Conservation (phyloP, 2,888 invertebrate genomes). For the Scaptodrosophila latifasciaeformis region DNA sequence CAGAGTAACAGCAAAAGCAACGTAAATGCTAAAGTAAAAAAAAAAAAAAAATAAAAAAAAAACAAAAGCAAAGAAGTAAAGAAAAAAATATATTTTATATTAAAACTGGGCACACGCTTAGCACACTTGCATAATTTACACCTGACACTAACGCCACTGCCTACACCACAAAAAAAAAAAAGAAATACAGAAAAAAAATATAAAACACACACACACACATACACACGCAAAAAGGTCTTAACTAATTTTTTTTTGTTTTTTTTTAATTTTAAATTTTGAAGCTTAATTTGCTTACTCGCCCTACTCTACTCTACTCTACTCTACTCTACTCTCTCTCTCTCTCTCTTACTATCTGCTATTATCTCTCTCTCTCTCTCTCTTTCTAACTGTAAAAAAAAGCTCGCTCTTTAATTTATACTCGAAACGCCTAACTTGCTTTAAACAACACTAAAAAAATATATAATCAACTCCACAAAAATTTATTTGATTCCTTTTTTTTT, state of each 20-base stretch:
- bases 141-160: neutral
- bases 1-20: conserved; percentile 2
- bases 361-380: conserved; percentile 9
- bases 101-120: conserved; percentile 52
- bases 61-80: conserved; percentile 4
- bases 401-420: neutral
- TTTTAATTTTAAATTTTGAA: no score
- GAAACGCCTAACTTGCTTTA: neutral
- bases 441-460: no score
- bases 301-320: neutral
- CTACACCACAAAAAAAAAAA: neutral
- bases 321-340: conserved; percentile 3
- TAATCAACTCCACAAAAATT: no score
- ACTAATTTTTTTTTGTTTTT: conserved; percentile 34
- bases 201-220: conserved; percentile 21
- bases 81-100: conserved; percentile 13
- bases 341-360: conserved; percentile 2
- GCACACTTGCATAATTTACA: conserved; percentile 53
- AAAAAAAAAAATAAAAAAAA: conserved; percentile 25
- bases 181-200: neutral
- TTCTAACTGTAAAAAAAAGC: no score
- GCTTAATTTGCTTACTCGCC: conserved; percentile 21
- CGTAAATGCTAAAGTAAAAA: conserved; percentile 35
- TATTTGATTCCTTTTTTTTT: no score
- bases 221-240: conserved; percentile 30